Base-by-base conservation (phyloP, 2,113 vertebrate species). In the Protobothrops mucrosquamatus region DNA sequence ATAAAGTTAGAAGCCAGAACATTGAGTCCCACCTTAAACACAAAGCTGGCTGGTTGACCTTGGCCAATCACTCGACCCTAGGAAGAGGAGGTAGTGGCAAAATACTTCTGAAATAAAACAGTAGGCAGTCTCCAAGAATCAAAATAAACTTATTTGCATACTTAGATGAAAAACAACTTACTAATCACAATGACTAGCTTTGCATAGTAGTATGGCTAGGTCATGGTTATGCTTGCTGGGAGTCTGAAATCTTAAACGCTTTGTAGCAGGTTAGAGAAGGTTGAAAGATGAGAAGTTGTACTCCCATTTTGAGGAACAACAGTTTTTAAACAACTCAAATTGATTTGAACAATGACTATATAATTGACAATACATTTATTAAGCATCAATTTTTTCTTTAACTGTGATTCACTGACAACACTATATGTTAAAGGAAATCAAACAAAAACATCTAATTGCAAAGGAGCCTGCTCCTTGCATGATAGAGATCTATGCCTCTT, bases 381-480 rank as follows among this genome's bases (percentile, higher is more conserved):
- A 93, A 92, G 89, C n/a, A 39, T 4, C 57, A 0, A 0, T 2
- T 61, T 23, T 89, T 2, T 39, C 51, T 48, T 1, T 26, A 51
- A 48, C 3, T 34, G 5, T 34, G 5, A 6, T 93, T 93, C 92
- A 6, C 23, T 48, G 29, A 61, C 54, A 64, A 20, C 3, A 69
- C 24, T 56, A 2, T n/a, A 46, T 4, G 89, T 29, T 7, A 89
- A 92, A 20, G 23, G 3, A 46, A 29, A 64, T 69, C 55, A 2
- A 46, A 4, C 88, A 93, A 92, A 94, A 59, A 2, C 29, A 23
- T 61, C 74, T 52, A 56, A 0, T 10, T 90, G 56, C 52, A 90
- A 56, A 94, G 85, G 5, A 95, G 89, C n/a, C 87, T 93, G 56
- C 55, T 92, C 92, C 7, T 89, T 94, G 86, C n/a, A 22, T 51